Conservation (phyloP, 1,140 invertebrate genomes). For the Leptoteleia sp. region DNA sequence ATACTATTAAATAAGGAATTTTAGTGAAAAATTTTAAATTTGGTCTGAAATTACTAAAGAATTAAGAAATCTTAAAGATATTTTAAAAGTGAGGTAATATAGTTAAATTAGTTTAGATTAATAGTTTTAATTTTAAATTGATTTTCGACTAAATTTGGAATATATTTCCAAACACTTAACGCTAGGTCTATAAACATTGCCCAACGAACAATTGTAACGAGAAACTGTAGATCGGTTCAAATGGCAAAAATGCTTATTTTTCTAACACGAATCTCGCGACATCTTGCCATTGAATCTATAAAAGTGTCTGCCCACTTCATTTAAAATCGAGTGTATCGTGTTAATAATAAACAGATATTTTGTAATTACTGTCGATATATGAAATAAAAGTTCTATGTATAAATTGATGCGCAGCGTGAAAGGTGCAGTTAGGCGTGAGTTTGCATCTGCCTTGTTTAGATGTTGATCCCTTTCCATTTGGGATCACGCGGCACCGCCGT, state of each 20-base stretch:
- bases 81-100: too few species aligned
- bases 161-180: too few species aligned
- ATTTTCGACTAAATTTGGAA: too few species aligned
- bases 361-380: conserved; percentile 58
- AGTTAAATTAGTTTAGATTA: too few species aligned
- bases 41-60: too few species aligned
- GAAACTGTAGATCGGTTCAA: background rate
- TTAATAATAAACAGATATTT: conserved; percentile 49
- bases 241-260: conserved; percentile 13
- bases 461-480: conserved; percentile 55
- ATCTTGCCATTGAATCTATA: conserved; percentile 43
- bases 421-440: conserved; percentile 28
- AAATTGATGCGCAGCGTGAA: conserved; percentile 10
- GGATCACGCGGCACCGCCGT: conserved; percentile 6
- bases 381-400: conserved; percentile 40
- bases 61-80: too few species aligned
- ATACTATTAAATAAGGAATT: background rate
- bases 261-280: conserved; percentile 30
- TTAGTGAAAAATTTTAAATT: too few species aligned
- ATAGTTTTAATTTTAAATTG: too few species aligned
- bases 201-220: conserved; percentile 6
- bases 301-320: conserved; percentile 8
- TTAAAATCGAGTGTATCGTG: conserved; percentile 20
- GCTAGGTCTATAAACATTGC: conserved; percentile 9
- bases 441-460: conserved; percentile 57